phyloP scores from a whole-genome alignment of 2,113 vertebrate genomes.

The Pogonocichla stellata region DNA sequence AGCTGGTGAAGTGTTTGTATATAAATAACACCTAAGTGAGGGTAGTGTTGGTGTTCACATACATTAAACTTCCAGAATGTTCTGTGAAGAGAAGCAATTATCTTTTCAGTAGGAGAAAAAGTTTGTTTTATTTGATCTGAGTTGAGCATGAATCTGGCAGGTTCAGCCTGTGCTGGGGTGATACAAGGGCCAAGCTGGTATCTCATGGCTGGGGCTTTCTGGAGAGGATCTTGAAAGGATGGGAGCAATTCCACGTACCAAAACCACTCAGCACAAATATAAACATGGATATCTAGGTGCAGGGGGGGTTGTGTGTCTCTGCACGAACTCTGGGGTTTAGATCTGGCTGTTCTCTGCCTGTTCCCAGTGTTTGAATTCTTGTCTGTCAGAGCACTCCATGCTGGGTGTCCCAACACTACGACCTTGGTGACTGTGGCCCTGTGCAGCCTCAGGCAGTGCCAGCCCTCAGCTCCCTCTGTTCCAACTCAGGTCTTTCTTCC shows the following conservation, averaged over 20 bases:
- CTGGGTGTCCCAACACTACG: neutral
- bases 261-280: neutral
- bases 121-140: neutral
- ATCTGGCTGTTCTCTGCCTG: neutral
- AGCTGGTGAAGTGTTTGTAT: neutral
- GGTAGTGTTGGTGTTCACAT: neutral
- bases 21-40: neutral
- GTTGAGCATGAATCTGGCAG: neutral
- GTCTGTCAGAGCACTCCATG: neutral
- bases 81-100: neutral
- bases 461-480: neutral
- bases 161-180: neutral
- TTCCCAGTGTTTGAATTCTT: neutral
- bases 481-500: neutral
- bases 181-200: fast-evolving
- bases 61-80: neutral
- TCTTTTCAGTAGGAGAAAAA: neutral
- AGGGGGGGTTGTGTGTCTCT: neutral
- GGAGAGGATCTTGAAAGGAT: neutral
- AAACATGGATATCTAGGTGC: neutral
- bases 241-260: neutral
- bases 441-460: neutral
- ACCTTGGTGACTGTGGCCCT: neutral
- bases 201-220: neutral
- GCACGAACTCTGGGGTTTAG: neutral